Conservation (phyloP, 2,888 invertebrate genomes). For the Cataglyphis altisquamis region DNA sequence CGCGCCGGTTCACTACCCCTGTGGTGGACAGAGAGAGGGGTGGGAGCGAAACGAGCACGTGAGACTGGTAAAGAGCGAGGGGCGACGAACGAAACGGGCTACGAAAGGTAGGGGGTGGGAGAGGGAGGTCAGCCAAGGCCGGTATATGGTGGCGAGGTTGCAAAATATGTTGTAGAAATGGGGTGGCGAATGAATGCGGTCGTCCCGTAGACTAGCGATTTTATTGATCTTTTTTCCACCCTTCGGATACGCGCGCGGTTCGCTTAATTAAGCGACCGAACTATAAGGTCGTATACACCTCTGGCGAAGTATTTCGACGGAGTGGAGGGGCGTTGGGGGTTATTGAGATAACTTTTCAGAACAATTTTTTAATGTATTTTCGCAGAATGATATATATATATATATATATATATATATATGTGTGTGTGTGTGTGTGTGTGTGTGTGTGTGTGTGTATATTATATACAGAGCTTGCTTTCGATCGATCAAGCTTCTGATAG, state of each 20-base stretch:
- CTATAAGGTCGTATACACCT: slow-evolving; percentile 64
- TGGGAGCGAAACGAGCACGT: slow-evolving; percentile 74
- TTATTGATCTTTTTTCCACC: slow-evolving; percentile 84
- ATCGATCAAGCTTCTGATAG: neutral
- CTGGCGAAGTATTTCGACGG: slow-evolving; percentile 46
- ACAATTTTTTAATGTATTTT: slow-evolving; percentile 10
- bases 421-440: too few species aligned
- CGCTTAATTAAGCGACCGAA: slow-evolving; percentile 76
- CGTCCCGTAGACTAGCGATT: slow-evolving; percentile 83
- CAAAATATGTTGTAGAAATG: slow-evolving; percentile 84
- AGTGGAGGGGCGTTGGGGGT: neutral
- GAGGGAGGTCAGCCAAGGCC: slow-evolving; percentile 55
- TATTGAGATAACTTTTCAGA: slow-evolving; percentile 24
- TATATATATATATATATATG: neutral
- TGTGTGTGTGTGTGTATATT: neutral
- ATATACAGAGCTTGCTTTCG: neutral
- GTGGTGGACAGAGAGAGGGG: slow-evolving; percentile 42
- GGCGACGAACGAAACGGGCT: slow-evolving; percentile 57
- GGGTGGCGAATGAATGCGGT: slow-evolving; percentile 83
- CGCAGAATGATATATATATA: neutral
- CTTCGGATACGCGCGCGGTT: slow-evolving; percentile 64
- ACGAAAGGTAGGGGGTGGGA: slow-evolving; percentile 56
- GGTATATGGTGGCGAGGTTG: slow-evolving; percentile 74
- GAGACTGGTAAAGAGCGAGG: slow-evolving; percentile 67
- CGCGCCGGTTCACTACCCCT: slow-evolving; percentile 61